Base-by-base conservation (phyloP, 1,140 invertebrate genomes). In the Lithobius niger region DNA sequence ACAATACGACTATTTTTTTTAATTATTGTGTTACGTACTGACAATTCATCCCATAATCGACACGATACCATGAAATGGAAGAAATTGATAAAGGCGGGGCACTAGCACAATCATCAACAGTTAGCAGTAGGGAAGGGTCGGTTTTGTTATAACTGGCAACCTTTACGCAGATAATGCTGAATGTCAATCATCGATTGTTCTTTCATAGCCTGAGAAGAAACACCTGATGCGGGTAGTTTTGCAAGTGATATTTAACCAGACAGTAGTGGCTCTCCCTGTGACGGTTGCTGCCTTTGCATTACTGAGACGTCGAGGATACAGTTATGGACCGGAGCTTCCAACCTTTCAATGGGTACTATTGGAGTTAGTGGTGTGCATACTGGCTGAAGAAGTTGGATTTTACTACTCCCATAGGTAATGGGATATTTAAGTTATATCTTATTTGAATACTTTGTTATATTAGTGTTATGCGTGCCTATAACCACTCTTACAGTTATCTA, bases 341-440 rank as follows among this genome's bases (percentile, higher is more conserved):
- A 84, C 83, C 1, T 88, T 90, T 63, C 83, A 86, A 59, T 84
- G 84, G 82, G 82, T 88, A 4, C 71, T 89, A 4, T 76, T 82
- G 27, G 84, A 91, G 68, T 72, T 90, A 21, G 80, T 79, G 3
- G 72, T 88, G 18, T 85, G 83, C 67, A 82, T 86, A 59, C 67
- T 91, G 22, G 77, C 84, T 57, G 86, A 91, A 69, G 88, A 92
- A 71, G 75, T 88, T 59, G 79, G 78, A 57, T 91, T 92, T 69
- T 92, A 91, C 68, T 92, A 92, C 67, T 84, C 83, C 2, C 88
- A 91, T 69, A 80, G 85, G 81, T 82, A 73, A 18, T 4, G 19
- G 22, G 22, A 10, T 10, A 6, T 18, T 47, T 15, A 47, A 10
- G 22, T 19, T 18, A 47, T 47, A 15, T 15, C 13, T 10, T 47